Conservation (phyloP, 1,140 invertebrate genomes). For the Lasioglossum baleicum region DNA sequence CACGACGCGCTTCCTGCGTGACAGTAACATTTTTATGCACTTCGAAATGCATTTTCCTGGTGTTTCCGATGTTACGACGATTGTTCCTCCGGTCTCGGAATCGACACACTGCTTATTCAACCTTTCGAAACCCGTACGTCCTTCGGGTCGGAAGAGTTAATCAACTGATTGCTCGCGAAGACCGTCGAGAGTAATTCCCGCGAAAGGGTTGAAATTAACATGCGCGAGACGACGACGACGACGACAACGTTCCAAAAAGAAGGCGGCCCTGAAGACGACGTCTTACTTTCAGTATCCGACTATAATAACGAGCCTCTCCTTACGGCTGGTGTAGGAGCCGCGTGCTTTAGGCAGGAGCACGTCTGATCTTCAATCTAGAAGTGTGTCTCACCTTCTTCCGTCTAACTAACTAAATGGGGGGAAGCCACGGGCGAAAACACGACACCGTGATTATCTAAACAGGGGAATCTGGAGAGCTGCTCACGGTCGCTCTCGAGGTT, state of each 20-base stretch:
- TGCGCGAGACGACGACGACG: neutral
- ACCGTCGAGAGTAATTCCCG: neutral
- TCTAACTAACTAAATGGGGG: constrained; percentile 25
- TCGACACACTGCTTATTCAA: no score
- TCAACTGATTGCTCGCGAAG: neutral
- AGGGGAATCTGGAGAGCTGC: neutral
- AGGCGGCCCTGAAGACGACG: neutral
- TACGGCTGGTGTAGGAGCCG: neutral
- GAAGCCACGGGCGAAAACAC: constrained; percentile 29
- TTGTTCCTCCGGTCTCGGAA: no score
- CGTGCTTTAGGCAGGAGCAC: constrained; percentile 35
- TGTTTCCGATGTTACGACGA: no score
- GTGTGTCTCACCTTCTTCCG: constrained; percentile 18
- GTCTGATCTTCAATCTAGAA: constrained; percentile 43
- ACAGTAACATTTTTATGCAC: neutral
- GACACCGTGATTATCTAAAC: constrained; percentile 36
- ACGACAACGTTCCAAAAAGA: neutral
- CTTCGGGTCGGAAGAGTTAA: neutral
- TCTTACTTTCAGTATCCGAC: constrained; percentile 34
- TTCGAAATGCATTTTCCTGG: neutral
- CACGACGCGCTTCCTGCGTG: neutral
- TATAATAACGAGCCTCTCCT: constrained; percentile 39
- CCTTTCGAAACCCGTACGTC: no score
- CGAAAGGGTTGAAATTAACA: neutral
- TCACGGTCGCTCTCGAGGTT: neutral